These are phyloP conservation scores for Orcinus orca DNA, from an alignment of 2,113 vertebrate species.

Conservation along the genomic window DNA sequence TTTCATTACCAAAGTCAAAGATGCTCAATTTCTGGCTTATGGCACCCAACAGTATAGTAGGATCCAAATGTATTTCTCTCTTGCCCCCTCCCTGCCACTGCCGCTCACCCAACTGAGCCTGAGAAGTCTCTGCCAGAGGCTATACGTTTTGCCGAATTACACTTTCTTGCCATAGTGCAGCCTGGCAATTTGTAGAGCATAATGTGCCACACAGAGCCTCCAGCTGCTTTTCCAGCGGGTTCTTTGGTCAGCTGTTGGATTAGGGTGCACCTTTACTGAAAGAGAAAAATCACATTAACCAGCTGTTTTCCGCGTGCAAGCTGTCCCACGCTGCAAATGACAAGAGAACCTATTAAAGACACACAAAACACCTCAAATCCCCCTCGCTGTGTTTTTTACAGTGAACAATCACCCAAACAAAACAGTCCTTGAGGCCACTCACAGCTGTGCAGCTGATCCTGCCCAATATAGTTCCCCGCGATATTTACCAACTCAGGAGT, in stretches of 20 bases:
- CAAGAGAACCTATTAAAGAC: neutral
- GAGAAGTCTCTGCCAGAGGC: neutral
- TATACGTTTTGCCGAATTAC: neutral
- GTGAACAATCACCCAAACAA: neutral
- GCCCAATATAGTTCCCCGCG: neutral
- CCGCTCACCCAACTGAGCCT: neutral
- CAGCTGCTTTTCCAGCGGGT: neutral
- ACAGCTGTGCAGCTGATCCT: neutral
- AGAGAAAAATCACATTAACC: neutral
- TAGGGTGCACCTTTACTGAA: neutral
- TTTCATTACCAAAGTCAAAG: constrained; percentile 20
- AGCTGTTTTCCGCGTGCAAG: neutral
- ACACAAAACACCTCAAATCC: neutral
- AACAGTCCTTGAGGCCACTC: neutral
- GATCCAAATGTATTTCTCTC: neutral
- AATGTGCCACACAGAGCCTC: neutral
- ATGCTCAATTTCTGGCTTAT: neutral
- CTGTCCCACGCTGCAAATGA: neutral
- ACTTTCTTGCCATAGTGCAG: neutral
- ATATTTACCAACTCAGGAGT: neutral
- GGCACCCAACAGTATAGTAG: neutral
- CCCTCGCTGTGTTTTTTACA: neutral
- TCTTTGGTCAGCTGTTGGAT: neutral
- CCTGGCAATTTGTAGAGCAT: neutral
- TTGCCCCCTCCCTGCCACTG: neutral